Base-by-base conservation (phyloP, 2,797 vertebrate species). In the Melanotaenia boesemani region DNA sequence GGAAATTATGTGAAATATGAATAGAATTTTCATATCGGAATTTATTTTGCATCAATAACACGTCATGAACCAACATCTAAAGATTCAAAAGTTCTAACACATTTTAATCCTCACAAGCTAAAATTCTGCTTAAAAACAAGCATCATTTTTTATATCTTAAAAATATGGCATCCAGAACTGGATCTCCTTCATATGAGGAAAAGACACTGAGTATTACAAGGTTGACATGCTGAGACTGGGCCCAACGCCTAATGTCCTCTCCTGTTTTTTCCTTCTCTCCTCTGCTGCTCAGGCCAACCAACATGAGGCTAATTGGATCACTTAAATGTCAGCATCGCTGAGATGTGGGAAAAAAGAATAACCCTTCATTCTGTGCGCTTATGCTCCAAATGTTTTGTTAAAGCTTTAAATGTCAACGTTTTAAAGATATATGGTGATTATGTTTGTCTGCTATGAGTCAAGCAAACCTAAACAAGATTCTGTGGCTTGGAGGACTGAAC, bases 321-420 rank as follows among this genome's bases (percentile, higher is more conserved):
- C 81, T 88, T 86, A 88, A 82, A 87, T 83, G 85, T 85, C 82
- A 83, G 69, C 70, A 67, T 72, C 59, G 37, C 39, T 58, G 70
- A 76, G 61, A 34, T 58, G 54, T 61, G 48, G 58, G 39, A 65
- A 34, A 58, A 44, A 22, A 68, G 28, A 61, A 20, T 54, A 56
- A 56, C 74, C 56, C 52, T 12, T 66, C 52, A 16, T 57, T 59
- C 39, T 57, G 39, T 36, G 41, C 59, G 26, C 15, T 59, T 36
- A 13, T 22, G 30, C 56, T 64, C 26, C 10, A 0, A 28, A 66
- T 6, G 15, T 64, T 60, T 36, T 13, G 15, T 28, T 8, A 18
- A 12, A 0, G 13, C 41, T 46, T 70, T 70, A 20, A 70, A 28
- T 67, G n/a, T 60, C 62, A 16, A 20, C 71, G 24, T 50, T 52